Percentiles rank a stretch among this genome's conserved stretches.
phyloP scores from a whole-genome alignment of 2,797 vertebrate species.

The Anniella stebbinsi region DNA sequence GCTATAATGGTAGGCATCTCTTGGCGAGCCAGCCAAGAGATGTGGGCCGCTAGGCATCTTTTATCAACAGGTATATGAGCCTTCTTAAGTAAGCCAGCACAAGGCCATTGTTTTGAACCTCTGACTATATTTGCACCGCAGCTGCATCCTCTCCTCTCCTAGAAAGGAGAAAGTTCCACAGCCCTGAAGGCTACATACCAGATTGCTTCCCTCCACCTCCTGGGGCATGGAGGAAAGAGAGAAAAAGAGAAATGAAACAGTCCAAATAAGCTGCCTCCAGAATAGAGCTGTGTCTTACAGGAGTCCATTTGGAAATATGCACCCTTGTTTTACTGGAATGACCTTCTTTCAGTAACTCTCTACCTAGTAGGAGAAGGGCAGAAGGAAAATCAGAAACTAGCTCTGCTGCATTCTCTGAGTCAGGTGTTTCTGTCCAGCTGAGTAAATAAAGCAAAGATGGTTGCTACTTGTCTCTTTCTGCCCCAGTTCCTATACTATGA shows the following conservation, averaged over 20 bases:
- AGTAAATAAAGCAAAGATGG: not conserved
- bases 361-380: not conserved
- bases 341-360: not conserved
- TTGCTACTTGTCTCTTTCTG: not conserved
- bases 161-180: not conserved
- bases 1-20: not conserved
- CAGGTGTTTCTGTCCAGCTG: not conserved
- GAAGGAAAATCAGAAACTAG: not conserved
- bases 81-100: not conserved
- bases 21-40: constrained; percentile 36
- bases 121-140: rapidly evolving
- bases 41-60: constrained; percentile 1
- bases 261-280: not conserved
- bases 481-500: not conserved
- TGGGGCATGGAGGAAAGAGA: too few species aligned
- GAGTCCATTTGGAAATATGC: not conserved
- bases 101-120: constrained; percentile 26
- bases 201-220: not conserved
- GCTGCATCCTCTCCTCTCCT: not conserved
- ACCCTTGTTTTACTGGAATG: not conserved
- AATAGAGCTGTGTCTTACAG: not conserved
- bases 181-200: not conserved
- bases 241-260: not conserved
- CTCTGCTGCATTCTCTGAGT: not conserved
- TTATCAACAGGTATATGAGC: constrained; percentile 46